Conservation (phyloP, 2,113 vertebrate genomes). For the Terrapene triunguis region DNA sequence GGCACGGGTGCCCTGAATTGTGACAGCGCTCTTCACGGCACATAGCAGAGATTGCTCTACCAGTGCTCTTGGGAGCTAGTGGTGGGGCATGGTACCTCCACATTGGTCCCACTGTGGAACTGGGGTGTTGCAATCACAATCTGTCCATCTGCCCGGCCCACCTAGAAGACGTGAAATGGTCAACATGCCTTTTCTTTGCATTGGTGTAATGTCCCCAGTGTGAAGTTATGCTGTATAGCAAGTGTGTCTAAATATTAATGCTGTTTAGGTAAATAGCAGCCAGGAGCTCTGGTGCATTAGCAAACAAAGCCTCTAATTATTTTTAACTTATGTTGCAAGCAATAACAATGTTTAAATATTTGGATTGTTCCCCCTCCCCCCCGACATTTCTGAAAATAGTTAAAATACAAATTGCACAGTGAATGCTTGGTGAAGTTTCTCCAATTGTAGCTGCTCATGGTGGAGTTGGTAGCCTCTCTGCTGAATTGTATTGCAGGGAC, state of each 20-base stretch:
- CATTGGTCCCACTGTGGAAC: background rate
- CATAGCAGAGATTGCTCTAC: background rate
- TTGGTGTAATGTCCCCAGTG: background rate
- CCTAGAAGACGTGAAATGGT: background rate
- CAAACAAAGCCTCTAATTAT: conserved; percentile 21
- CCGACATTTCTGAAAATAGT: background rate
- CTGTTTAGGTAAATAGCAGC: conserved; percentile 31
- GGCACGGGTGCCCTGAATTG: background rate
- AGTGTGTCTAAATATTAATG: background rate
- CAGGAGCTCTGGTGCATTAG: background rate
- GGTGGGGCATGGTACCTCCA: background rate
- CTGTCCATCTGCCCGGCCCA: fast-evolving
- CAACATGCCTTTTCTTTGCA: fast-evolving
- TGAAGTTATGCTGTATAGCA: background rate
- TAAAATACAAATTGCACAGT: background rate
- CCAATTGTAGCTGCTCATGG: background rate
- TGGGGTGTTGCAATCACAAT: fast-evolving
- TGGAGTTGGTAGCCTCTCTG: background rate
- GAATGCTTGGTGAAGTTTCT: background rate
- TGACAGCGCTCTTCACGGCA: background rate
- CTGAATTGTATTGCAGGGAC: background rate
- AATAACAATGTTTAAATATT: conserved; percentile 2
- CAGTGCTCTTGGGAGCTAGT: background rate
- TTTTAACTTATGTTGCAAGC: background rate
- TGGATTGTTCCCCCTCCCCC: background rate